A percentile compares a stretch with the other conserved stretches of the same genome.
Conservation (phyloP, 1,140 invertebrate genomes). For the Euura lappo region DNA sequence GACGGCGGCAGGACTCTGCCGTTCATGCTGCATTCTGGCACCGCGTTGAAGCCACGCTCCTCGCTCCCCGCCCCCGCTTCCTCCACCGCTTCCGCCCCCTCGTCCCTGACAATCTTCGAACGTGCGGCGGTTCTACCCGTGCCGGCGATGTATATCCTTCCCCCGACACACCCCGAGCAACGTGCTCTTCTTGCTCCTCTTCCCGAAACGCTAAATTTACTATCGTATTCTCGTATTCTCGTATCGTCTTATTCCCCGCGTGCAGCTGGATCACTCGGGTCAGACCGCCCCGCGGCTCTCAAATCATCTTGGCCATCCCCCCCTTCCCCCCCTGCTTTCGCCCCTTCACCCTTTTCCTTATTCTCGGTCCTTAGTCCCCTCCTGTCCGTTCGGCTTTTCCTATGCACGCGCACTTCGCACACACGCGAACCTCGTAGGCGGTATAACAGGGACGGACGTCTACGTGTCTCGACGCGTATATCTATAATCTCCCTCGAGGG, state of each 20-base stretch:
- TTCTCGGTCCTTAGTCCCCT: neutral
- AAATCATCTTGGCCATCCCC: neutral
- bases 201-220: constrained; percentile 34
- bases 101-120: constrained; percentile 17
- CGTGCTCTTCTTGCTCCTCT: neutral
- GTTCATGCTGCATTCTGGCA: constrained; percentile 61
- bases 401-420: neutral
- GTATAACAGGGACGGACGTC: neutral
- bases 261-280: constrained; percentile 6
- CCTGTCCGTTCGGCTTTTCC: no score
- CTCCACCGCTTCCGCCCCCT: constrained; percentile 7
- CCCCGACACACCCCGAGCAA: neutral
- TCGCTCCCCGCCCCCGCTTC: constrained; percentile 19
- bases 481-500: neutral
- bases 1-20: constrained; percentile 45
- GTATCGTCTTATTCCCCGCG: constrained; percentile 24
- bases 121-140: constrained; percentile 12
- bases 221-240: constrained; percentile 32
- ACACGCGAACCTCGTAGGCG: neutral
- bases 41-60: constrained; percentile 38
- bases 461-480: neutral
- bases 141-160: constrained; percentile 18
- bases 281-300: neutral
- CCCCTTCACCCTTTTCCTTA: neutral
- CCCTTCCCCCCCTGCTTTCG: neutral